These are phyloP conservation scores for Crotalus tigris DNA, from an alignment of 2,113 vertebrate genomes.

Conservation along the genomic window DNA sequence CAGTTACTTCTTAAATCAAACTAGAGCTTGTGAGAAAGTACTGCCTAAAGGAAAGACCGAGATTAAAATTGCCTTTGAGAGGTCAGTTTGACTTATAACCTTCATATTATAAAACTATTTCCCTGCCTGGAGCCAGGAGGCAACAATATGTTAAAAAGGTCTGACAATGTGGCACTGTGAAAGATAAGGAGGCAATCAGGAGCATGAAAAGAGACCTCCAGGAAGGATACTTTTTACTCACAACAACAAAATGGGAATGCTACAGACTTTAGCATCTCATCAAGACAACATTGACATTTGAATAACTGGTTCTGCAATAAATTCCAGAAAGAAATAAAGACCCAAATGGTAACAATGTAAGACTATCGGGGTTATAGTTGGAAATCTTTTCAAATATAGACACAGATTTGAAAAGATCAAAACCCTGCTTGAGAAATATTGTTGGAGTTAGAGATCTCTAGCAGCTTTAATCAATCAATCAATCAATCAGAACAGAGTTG, in stretches of 20 bases:
- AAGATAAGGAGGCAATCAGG: conserved; percentile 31
- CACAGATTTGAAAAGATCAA: background rate
- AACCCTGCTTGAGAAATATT: background rate
- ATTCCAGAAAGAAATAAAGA: conserved; percentile 39
- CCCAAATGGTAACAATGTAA: background rate
- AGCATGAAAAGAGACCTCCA: conserved; percentile 19
- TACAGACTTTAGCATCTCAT: conserved; percentile 35
- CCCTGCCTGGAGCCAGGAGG: conserved; percentile 50
- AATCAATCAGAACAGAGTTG: background rate
- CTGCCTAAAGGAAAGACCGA: conserved; percentile 43
- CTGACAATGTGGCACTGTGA: background rate
- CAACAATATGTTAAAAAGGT: conserved; percentile 38
- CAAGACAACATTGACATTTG: conserved; percentile 41
- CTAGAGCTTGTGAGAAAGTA: conserved; percentile 18
- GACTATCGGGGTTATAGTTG: background rate
- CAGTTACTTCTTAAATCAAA: conserved; percentile 36
- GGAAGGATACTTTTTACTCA: conserved; percentile 36
- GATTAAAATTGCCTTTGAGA: conserved; percentile 38
- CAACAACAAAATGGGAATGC: conserved; percentile 46
- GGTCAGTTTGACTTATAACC: conserved; percentile 39
- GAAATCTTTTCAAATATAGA: conserved; percentile 2
- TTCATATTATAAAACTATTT: conserved; percentile 45
- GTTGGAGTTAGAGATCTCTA: background rate
- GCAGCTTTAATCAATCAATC: background rate
- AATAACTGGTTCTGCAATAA: conserved; percentile 44